phyloP scores from a whole-genome alignment of 2,113 vertebrate genomes.

The Vimba vimba region DNA sequence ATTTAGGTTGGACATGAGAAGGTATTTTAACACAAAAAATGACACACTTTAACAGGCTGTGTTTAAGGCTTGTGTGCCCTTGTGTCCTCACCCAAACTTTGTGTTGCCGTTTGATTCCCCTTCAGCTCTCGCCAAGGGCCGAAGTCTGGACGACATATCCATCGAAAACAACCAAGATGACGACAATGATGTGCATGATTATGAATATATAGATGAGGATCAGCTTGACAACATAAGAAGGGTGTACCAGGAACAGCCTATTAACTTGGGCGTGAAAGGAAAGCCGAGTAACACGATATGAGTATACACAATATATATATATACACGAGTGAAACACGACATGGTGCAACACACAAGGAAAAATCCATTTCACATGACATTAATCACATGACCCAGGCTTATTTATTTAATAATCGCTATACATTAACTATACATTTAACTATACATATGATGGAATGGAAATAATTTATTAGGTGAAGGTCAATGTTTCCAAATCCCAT shows the following conservation, averaged over 20 bases:
- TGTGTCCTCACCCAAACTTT: background rate
- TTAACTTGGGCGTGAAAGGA: conserved; percentile 27
- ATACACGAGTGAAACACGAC: no score
- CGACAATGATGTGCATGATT: conserved; percentile 54
- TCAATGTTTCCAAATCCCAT: background rate
- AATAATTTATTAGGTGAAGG: background rate
- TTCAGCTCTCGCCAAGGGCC: conserved; percentile 21
- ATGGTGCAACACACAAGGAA: background rate
- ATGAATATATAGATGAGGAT: conserved; percentile 65
- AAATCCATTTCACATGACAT: background rate
- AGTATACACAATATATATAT: background rate
- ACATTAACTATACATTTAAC: background rate
- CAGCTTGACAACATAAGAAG: conserved; percentile 64
- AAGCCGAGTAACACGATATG: conserved; percentile 51
- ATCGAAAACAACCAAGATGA: conserved; percentile 9
- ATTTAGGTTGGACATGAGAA: background rate
- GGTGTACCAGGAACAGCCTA: conserved; percentile 51
- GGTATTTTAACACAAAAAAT: background rate
- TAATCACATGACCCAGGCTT: background rate
- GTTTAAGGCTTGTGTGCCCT: background rate
- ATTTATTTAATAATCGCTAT: background rate
- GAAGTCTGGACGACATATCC: conserved; percentile 32
- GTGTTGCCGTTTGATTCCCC: background rate
- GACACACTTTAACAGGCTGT: background rate
- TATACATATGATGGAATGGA: background rate